Base-by-base conservation (phyloP, 2,113 vertebrate species). In the Atherinomorus stipes region DNA sequence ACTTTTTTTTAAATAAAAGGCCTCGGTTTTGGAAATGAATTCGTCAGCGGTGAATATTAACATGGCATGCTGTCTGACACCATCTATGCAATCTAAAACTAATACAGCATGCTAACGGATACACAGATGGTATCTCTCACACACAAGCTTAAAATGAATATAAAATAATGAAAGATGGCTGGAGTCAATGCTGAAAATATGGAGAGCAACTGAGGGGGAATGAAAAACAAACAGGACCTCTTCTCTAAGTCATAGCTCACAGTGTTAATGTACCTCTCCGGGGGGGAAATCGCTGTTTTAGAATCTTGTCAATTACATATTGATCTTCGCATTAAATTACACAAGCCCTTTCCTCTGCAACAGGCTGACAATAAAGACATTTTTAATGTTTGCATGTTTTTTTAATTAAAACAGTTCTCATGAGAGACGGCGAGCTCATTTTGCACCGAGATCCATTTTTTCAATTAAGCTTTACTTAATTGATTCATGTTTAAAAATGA, bases 401-500 rank as follows among this genome's bases (percentile, higher is more conserved):
- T 89, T 87, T 80, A 87, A 90, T 90, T 87, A 81, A 91, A 87
- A 58, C 15, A 3, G 28, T 50, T 85, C 84, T 85, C 73, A 40
- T 15, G 66, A 25, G 34, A 31, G 19, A 4, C 34, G 21, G 49
- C 21, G 47, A 74, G 62, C 18, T 73, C 40, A 4, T 60, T 63
- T 72, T 81, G 42, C 70, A 47, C 26, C 23, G 26, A n/a, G 69
- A 58, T 71, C 53, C 45, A 25, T 70, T 83, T 71, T 78, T 80
- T 70, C 68, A 88, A 78, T 78, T 71, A 70, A 54, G 40, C n/a
- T 72, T 64, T 13, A 34, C 25, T 70, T 62, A 18, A 62, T 65
- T 70, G 71, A 52, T 72, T 71, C 26, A 54, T 80, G 67, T 71
- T 68, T 63, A 50, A 63, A 58, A 64, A 56, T 62, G 21, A 76